Evolutionary conservation across 2,113 vertebrate genomes (phyloP).

Genomic region (human): DNA sequence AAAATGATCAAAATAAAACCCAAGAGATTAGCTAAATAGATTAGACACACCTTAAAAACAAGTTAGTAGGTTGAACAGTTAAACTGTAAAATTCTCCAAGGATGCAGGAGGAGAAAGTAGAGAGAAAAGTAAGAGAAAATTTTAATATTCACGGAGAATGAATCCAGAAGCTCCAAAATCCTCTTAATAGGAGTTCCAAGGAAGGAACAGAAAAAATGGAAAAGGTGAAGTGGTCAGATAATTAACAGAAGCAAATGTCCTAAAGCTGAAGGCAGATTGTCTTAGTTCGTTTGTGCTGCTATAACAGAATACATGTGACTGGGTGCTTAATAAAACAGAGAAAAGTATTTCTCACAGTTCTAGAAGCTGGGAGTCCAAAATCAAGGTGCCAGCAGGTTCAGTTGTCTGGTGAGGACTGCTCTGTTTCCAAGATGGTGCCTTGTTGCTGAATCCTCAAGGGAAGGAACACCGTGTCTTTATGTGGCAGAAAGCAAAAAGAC

Average conservation of each 20-base stretch:
- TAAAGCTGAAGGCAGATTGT: neutral
- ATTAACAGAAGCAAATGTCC: neutral
- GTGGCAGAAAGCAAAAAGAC: rapidly evolving
- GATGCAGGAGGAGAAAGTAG: neutral
- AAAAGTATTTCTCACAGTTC: neutral
- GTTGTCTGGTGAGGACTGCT: too few species aligned
- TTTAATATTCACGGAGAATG: neutral
- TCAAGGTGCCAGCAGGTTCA: neutral
- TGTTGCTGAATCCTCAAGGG: neutral
- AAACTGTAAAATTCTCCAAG: neutral
- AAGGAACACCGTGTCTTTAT: neutral
- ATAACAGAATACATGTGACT: neutral
- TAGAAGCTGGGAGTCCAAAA: neutral
- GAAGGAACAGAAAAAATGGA: neutral
- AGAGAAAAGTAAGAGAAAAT: neutral
- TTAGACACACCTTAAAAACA: neutral
- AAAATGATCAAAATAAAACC: neutral
- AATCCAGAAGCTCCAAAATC: neutral
- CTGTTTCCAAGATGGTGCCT: neutral
- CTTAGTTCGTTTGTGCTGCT: neutral
- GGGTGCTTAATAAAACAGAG: neutral
- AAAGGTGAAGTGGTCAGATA: neutral
- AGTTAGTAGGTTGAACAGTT: neutral
- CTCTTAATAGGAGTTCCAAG: neutral
- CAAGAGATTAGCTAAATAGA: neutral